Base-by-base conservation (phyloP, 2,113 vertebrate genomes). In the Narcine bancroftii region DNA sequence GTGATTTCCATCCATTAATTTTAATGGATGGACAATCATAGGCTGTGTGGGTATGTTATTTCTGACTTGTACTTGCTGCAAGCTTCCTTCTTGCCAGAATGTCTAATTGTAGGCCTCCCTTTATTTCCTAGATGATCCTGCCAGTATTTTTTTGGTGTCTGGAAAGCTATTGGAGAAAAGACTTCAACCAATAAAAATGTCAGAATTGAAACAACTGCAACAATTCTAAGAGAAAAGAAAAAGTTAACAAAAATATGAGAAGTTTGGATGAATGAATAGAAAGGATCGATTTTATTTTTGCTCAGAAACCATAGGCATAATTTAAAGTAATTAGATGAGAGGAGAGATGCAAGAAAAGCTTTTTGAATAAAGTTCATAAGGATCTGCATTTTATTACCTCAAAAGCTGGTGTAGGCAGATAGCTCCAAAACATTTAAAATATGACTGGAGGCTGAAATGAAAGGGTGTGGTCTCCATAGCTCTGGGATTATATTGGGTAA, bases 1-100 rank as follows among this genome's bases (percentile, higher is more conserved):
- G 50, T 85, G 81, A 85, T 85, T 85, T 85, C 81, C 81, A 85
- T 56, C 81, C 81, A 85, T 85, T 85, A 85, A 56, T 60, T 85
- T 85, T 60, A 85, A 85, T 85, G 50, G 50, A 36, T 60, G 33
- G 50, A 85, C 33, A 53, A 85, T 85, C 81, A 85, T 50, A 85
- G 53, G 81, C 81, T 56, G 50, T 85, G 81, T 24, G 81, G 77
- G 45, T 24, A 60, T 81, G 81, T 85, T 56, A 85, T 85, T 85
- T 85, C 81, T 60, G 33, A 60, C 50, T 85, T 56, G 81, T n/a
- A 60, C 81, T 85, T n/a, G 13, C 29, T 85, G 81, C 81, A 29
- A 85, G 53, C 50, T 85, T 85, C 33, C 53, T 60, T 56, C 29
- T 4, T 60, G 50, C 81, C 29, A 60, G 81, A 85, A 85, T 85